Percentiles rank a stretch among this genome's conserved stretches.
Conservation (phyloP, 2,888 invertebrate species). For the Zele albiditarsus region DNA sequence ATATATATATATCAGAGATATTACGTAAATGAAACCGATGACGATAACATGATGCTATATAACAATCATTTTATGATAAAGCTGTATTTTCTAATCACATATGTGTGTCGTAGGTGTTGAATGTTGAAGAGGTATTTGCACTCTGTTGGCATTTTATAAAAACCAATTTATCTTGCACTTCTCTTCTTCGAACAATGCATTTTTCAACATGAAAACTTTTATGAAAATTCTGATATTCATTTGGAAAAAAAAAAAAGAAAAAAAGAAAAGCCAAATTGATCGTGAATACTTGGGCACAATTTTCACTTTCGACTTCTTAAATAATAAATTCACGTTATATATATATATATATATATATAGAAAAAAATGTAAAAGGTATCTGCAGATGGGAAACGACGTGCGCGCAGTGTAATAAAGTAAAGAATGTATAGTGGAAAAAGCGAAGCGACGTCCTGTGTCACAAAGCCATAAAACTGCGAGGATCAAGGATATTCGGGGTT, state of each 20-base stretch:
- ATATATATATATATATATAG: slow-evolving; percentile 32
- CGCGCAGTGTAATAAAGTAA: slow-evolving; percentile 65
- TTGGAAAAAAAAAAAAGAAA: not conserved
- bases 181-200: not conserved
- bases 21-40: slow-evolving; percentile 51
- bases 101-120: too few relatives aligned
- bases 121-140: not conserved
- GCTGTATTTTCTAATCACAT: not conserved
- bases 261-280: not conserved
- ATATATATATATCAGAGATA: slow-evolving; percentile 41
- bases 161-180: not conserved
- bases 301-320: slow-evolving; percentile 61
- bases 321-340: slow-evolving; percentile 67
- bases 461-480: slow-evolving; percentile 67
- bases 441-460: slow-evolving; percentile 71
- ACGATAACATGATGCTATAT: slow-evolving; percentile 41
- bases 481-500: slow-evolving; percentile 58
- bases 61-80: slow-evolving; percentile 9
- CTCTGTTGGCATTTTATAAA: not conserved
- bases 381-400: slow-evolving; percentile 47
- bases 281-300: slow-evolving; percentile 39
- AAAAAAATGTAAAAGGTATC: slow-evolving; percentile 45
- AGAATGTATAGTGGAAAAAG: slow-evolving; percentile 56
- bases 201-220: not conserved
- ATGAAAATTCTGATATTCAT: not conserved